Base-by-base conservation (phyloP, 2,888 invertebrate genomes). In the Mallateleia sp. region DNA sequence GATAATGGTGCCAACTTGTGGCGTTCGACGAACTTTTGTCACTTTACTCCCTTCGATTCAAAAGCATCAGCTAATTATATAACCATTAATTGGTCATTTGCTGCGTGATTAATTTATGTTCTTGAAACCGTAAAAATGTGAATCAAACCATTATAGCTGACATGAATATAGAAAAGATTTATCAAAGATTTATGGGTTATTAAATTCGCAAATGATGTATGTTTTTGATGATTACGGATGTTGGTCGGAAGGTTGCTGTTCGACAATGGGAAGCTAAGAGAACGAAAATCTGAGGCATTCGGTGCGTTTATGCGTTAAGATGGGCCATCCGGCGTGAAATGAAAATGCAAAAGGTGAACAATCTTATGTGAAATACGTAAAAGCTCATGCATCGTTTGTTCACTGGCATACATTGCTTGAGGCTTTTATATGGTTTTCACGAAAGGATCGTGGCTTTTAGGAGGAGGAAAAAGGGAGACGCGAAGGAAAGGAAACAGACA, bases 1-100 rank as follows among this genome's bases (percentile, higher is more conserved):
- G 94, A 94, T 94, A 93, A 93, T 93, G 90, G 91, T 54, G 50
- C 56, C 74, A 62, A 81, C 81, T 87, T 71, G 83, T 83, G 87
- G 83, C 85, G 82, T 67, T 80, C 67, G 77, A 72, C 58, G 60
- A 78, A 81, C 80, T 84, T 84, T 64, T 81, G 77, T 84, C 74
- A 72, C 24, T 42, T 24, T 22, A 11, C 38, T 52, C 81, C 88
- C 87, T 80, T 64, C 45, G n/a, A 15, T 80, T 34, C 45, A 54
- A 42, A 9, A 7, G 50, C 8, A n/a, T 25, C 15, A 62, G 71
- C 82, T 88, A 88, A 88, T 88, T 88, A 71, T 88, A 79, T 25
- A 32, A 56, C 62, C 58, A 88, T 88, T 88, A 88, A 85, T 88
- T 87, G 66, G 32, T 60, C 22, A 67, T 87, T 28, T 66, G 22